These are phyloP conservation scores for Aptenodytes forsteri DNA, from an alignment of 2,113 vertebrate species.

Conservation along the genomic window DNA sequence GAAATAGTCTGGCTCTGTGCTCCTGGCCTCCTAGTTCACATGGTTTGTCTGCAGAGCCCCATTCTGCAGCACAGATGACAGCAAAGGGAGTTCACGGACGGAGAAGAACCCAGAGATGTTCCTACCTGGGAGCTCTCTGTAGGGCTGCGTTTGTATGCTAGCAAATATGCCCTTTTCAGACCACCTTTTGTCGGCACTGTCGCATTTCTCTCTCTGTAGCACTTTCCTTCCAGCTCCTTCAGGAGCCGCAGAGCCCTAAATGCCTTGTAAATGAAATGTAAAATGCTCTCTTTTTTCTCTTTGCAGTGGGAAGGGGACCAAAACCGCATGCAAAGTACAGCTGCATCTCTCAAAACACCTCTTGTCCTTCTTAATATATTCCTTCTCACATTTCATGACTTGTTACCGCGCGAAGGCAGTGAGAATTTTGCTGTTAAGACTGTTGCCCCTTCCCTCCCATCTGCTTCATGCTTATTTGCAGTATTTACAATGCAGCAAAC, in stretches of 20 bases:
- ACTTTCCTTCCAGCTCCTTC: not conserved
- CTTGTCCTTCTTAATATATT: not conserved
- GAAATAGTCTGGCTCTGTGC: not conserved
- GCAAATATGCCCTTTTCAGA: fast-evolving
- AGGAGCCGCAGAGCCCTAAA: not conserved
- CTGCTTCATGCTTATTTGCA: not conserved
- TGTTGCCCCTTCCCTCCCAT: slow-evolving; percentile 13
- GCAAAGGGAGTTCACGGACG: fast-evolving
- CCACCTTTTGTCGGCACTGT: not conserved
- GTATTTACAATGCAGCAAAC: not conserved
- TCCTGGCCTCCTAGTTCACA: not conserved
- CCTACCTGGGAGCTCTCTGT: not conserved
- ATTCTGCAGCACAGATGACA: not conserved
- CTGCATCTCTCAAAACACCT: not conserved
- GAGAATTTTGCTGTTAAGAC: not conserved
- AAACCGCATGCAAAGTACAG: not conserved
- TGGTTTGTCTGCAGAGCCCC: not conserved
- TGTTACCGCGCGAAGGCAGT: not conserved
- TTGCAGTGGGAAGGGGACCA: not conserved
- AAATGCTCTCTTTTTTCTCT: not conserved
- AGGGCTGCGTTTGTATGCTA: not conserved
- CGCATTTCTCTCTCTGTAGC: not conserved
- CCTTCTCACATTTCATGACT: not conserved
- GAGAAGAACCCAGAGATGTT: not conserved
- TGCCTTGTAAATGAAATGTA: not conserved